Conservation (phyloP, 2,888 invertebrate species). For the Drosophila birchii region DNA sequence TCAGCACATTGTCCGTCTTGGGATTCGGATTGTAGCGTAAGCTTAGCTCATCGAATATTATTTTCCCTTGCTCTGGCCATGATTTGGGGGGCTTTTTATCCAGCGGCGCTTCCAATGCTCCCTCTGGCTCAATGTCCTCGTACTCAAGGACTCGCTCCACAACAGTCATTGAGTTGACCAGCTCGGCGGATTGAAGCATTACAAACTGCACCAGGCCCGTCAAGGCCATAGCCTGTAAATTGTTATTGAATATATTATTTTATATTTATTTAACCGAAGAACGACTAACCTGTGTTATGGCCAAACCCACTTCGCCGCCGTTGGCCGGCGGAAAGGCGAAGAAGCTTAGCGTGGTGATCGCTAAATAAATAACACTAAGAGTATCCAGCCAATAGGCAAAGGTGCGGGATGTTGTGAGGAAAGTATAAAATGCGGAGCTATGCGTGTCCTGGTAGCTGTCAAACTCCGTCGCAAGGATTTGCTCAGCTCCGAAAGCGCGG, state of each 20-base stretch:
- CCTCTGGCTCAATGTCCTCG: conserved; percentile 85
- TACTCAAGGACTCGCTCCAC: conserved; percentile 93
- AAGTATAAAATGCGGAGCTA: conserved; percentile 96
- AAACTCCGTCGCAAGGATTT: conserved; percentile 91
- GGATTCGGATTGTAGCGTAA: conserved; percentile 89
- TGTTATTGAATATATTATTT: too few relatives aligned
- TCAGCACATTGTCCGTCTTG: conserved; percentile 90
- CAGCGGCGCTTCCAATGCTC: conserved; percentile 87
- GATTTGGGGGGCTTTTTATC: conserved; percentile 88
- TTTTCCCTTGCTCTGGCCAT: conserved; percentile 90
- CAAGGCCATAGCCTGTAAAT: too few relatives aligned
- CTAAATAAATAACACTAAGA: conserved; percentile 94
- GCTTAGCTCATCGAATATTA: conserved; percentile 89
- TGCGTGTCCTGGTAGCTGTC: conserved; percentile 93
- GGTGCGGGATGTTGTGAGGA: conserved; percentile 95
- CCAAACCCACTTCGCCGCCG: conserved; percentile 91
- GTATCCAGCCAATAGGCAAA: conserved; percentile 97
- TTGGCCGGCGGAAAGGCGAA: conserved; percentile 88
- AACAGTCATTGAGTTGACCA: conserved; percentile 95
- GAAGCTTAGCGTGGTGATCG: conserved; percentile 93
- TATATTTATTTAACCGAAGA: too few relatives aligned
- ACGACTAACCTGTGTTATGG: conserved; percentile 92
- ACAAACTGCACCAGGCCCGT: conserved; percentile 92
- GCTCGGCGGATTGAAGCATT: conserved; percentile 95
- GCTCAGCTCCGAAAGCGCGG: conserved; percentile 93